Evolutionary conservation across 2,113 vertebrate genomes (phyloP), one percentile per base, ranked within the genome.

Genomic region (Dipodomys ordii): DNA sequence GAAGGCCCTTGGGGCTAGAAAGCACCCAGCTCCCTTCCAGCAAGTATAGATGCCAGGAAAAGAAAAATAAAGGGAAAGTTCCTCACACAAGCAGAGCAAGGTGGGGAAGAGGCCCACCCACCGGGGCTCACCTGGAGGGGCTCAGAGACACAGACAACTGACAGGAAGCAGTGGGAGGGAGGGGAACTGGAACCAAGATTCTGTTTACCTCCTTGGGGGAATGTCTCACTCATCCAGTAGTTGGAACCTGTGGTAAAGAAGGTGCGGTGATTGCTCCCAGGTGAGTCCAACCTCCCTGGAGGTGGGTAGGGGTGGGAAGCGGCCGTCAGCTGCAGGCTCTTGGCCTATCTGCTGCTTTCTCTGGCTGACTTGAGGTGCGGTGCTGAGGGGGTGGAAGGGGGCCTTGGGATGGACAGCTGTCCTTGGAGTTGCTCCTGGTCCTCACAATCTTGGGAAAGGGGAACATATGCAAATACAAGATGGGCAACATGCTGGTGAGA

Each of bases 401-500:
- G 28, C 87, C 74, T 1, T 2, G 35, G 0, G 6, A 16, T 57
- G 53, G 53, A 57, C 53, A 57, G 53, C 53, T 57, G 16, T 57
- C 53, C 53, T 57, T 57, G 53, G 53, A 57, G 53, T 57, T 16
- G 53, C 53, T 57, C 53, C 53, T 57, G 53, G 53, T 67, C 46
- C 39, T 76, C 20, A 9, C 25, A 18, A 2, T 49, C 60, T 30
- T 7, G 32, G 12, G 57, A 72, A 69, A 73, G 10, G 64, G 23
- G 81, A 74, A 82, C 57, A 65, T 32, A 77, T 72, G 92, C 72
- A 94, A 91, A 73, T 25, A 27, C 6, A 18, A 69, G 77, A 60
- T 0, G 10, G 82, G 86, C 16, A 15, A 46, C 12, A 3, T 6
- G 53, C 68, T 23, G 44, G 72, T 1, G 84, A 78, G 39, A 71